Conservation (phyloP, 2,888 invertebrate species). For the Thyatira batis region DNA sequence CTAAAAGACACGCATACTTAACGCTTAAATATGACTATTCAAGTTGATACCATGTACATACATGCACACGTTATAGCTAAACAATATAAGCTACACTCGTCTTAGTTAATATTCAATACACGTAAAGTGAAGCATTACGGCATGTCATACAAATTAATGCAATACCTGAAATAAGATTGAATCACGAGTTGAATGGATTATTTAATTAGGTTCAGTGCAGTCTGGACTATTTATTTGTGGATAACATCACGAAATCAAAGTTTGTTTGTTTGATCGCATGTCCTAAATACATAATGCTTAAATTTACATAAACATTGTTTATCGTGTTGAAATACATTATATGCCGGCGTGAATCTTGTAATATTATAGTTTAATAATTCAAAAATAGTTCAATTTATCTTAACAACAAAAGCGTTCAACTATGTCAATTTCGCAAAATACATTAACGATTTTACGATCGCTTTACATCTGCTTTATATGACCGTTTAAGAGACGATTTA, state of each 20-base stretch:
- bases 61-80: constrained; percentile 27
- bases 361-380: neutral
- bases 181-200: neutral
- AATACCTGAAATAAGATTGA: neutral
- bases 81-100: constrained; percentile 11
- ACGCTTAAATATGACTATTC: constrained; percentile 71
- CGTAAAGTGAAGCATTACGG: constrained; percentile 1
- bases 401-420: constrained; percentile 19
- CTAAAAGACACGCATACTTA: constrained; percentile 73
- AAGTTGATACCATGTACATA: constrained; percentile 56
- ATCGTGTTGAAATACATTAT: neutral
- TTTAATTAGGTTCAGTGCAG: neutral
- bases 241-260: neutral
- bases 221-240: neutral
- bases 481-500: constrained; percentile 63
- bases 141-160: neutral
- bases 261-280: neutral
- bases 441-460: constrained; percentile 58
- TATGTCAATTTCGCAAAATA: constrained; percentile 57
- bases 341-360: neutral
- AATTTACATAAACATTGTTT: neutral
- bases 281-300: neutral
- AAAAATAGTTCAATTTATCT: neutral
- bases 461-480: constrained; percentile 64
- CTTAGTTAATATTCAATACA: constrained; percentile 9